phyloP scores from a whole-genome alignment of 2,797 vertebrate species.

The Novumbra hubbsi region DNA sequence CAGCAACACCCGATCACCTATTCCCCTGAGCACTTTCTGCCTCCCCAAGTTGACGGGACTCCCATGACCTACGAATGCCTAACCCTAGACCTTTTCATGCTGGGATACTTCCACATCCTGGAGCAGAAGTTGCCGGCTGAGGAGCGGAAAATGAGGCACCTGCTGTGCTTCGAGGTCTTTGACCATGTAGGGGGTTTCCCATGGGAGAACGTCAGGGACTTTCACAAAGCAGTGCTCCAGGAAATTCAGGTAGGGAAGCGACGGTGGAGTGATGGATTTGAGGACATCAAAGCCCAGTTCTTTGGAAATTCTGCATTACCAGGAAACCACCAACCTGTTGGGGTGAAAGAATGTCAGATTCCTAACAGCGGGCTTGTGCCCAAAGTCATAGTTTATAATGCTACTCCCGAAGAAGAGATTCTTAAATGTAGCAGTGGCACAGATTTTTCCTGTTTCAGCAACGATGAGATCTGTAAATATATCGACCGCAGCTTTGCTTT shows the following conservation, averaged over 20 bases:
- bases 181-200: slow-evolving; percentile 85
- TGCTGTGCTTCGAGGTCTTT: slow-evolving; percentile 97
- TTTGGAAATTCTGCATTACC: slow-evolving; percentile 72
- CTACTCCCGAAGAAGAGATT: slow-evolving; percentile 39
- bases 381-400: slow-evolving; percentile 43
- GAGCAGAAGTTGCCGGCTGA: slow-evolving; percentile 85
- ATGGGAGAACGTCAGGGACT: slow-evolving; percentile 84
- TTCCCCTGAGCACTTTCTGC: slow-evolving; percentile 90
- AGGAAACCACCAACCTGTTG: slow-evolving; percentile 67
- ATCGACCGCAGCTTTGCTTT: slow-evolving; percentile 94
- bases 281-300: slow-evolving; percentile 86
- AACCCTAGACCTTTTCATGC: slow-evolving; percentile 93
- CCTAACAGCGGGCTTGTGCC: slow-evolving; percentile 49
- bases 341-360: slow-evolving; percentile 58
- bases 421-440: slow-evolving; percentile 18
- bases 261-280: slow-evolving; percentile 86
- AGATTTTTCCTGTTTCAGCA: slow-evolving; percentile 65
- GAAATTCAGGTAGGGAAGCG: slow-evolving; percentile 84
- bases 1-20: slow-evolving; percentile 56
- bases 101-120: slow-evolving; percentile 95
- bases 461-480: slow-evolving; percentile 88
- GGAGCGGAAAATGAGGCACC: slow-evolving; percentile 89
- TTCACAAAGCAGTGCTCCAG: slow-evolving; percentile 85
- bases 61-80: slow-evolving; percentile 76
- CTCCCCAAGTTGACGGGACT: slow-evolving; percentile 68